Base-by-base conservation (phyloP, 2,888 invertebrate species). In the Punctoribates punctum region DNA sequence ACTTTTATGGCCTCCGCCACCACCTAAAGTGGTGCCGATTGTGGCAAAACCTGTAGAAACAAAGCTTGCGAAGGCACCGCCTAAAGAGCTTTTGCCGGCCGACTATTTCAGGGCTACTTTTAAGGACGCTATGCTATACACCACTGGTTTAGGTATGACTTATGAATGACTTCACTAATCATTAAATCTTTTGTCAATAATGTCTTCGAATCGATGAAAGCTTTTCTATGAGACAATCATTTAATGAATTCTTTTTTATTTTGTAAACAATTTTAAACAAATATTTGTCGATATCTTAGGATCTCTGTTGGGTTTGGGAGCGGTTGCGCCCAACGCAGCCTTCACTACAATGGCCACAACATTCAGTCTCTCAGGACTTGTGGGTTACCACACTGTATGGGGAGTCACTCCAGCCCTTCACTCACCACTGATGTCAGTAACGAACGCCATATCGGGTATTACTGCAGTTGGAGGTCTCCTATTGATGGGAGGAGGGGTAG, bases 381-480 rank as follows among this genome's bases (percentile, higher is more conserved):
- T 92, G 25, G 89, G 89, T 51, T 94, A 93, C 85, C 93, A 94
- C 85, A 93, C 93, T 0, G 94, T 94, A 17, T 94, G 94, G 94
- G 93, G 92, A 73, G 94, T 94, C 23, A 92, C 92, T 20, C 94
- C 94, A 13, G 93, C 94, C 42, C 87, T 94, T 27, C 94, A 94
- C 85, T 93, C 93, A 0, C 94, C 94, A 0, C 88, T 94, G 34
- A 94, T 94, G 94, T 93, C 93, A 0, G 94, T 94, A 48, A 94
- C 94, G 6, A 94, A 94, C 84, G 94, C 94, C 78, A 91, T 94
- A 82, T 93, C 93, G 13, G 94, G 93, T 46, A 92, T 94, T 82
- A 94, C 94, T 0, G 93, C 93, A 23, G 94, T 93, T n/a, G 94
- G 94, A 73, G 94, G 93, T 0, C 85, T 94, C 79, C 85, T 93